A percentile compares a stretch with the other conserved stretches of the same genome.
Conservation (phyloP, 1,140 invertebrate genomes). For the Oncopodura yosiiana region DNA sequence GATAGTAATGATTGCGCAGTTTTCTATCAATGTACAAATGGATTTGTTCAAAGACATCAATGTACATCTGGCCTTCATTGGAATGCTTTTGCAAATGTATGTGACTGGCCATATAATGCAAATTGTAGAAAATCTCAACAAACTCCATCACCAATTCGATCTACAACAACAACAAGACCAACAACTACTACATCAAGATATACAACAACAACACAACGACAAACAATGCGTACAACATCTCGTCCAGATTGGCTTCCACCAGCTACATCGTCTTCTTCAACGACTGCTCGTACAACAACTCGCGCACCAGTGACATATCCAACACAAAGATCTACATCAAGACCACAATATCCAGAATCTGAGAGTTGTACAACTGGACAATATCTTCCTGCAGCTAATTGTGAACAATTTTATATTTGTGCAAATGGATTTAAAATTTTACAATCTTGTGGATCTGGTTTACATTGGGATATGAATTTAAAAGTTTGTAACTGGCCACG, state of each 20-base stretch:
- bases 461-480: slow-evolving; percentile 35
- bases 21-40: slow-evolving; percentile 63
- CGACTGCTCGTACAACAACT: slow-evolving; percentile 18
- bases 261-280: too few species aligned
- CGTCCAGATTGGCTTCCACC: too few species aligned
- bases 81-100: slow-evolving; percentile 54
- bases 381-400: slow-evolving; percentile 33
- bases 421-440: slow-evolving; percentile 31
- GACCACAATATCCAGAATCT: too few species aligned
- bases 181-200: slow-evolving; percentile 16
- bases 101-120: slow-evolving; percentile 66
- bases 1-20: slow-evolving; percentile 60
- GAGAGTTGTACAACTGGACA: too few species aligned
- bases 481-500: slow-evolving; percentile 37
- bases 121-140: slow-evolving; percentile 49
- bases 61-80: slow-evolving; percentile 73
- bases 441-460: slow-evolving; percentile 32
- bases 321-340: too few species aligned
- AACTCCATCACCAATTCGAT: slow-evolving; percentile 36
- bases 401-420: slow-evolving; percentile 37
- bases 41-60: slow-evolving; percentile 54
- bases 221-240: too few species aligned
- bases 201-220: not conserved
- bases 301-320: not conserved
- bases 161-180: slow-evolving; percentile 27